These are phyloP conservation scores for Acleris cristana DNA, from an alignment of 2,888 invertebrate species.

Conservation along the genomic window DNA sequence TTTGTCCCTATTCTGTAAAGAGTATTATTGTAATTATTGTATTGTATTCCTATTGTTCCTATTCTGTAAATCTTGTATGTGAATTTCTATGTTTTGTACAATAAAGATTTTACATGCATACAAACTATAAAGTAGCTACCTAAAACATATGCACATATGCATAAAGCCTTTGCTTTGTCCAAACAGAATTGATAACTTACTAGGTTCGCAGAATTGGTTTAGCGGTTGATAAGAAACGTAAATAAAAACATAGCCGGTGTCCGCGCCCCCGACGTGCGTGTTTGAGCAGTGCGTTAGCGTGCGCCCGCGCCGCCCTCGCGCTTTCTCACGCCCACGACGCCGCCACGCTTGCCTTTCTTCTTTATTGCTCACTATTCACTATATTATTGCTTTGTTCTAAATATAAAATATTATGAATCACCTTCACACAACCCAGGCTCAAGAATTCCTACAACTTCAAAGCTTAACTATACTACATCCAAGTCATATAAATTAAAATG, in stretches of 20 bases:
- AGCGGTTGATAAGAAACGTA: neutral
- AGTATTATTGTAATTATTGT: too few relatives aligned
- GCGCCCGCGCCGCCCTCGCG: slow-evolving; percentile 60
- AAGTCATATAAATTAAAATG: neutral
- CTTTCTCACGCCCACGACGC: slow-evolving; percentile 75
- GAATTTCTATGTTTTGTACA: too few relatives aligned
- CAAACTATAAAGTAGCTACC: neutral
- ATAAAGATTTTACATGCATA: too few relatives aligned
- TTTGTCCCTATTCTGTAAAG: too few relatives aligned
- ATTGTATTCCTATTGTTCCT: too few relatives aligned
- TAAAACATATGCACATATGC: too few relatives aligned
- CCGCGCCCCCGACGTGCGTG: slow-evolving; percentile 52
- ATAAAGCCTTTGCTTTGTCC: neutral
- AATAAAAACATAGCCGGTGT: slow-evolving; percentile 2
- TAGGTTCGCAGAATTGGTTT: neutral
- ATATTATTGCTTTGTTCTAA: slow-evolving; percentile 44
- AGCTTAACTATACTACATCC: neutral
- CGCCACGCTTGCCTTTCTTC: slow-evolving; percentile 61
- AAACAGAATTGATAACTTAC: neutral
- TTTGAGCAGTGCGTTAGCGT: slow-evolving; percentile 71
- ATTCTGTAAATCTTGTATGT: too few relatives aligned
- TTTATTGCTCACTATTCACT: slow-evolving; percentile 60
- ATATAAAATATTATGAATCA: slow-evolving; percentile 40
- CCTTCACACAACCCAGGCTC: neutral
- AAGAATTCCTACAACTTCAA: slow-evolving; percentile 6